Evolutionary conservation across 2,797 vertebrate genomes (phyloP).

Genomic region (Melanotaenia pygmaea): DNA sequence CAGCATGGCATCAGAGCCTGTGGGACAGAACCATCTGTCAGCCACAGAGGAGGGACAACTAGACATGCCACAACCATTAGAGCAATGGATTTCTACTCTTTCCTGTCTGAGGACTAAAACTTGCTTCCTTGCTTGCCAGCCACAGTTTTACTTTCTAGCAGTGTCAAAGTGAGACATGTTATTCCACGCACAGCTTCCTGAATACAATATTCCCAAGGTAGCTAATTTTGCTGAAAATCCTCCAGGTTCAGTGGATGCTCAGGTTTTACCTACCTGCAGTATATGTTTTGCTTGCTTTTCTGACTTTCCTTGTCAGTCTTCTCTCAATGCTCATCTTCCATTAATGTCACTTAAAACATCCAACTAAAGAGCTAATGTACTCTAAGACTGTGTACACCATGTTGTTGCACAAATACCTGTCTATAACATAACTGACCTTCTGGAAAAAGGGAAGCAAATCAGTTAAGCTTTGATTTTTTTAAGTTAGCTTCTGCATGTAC

Average conservation of each 20-base stretch:
- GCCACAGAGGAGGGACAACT: conserved; percentile 39
- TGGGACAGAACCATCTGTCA: conserved; percentile 67
- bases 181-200: conserved; percentile 49
- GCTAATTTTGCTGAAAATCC: conserved; percentile 30
- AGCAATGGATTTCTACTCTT: conserved; percentile 70
- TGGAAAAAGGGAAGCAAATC: background rate
- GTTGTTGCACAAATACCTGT: background rate
- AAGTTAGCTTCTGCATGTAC: background rate
- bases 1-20: conserved; percentile 48
- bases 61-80: conserved; percentile 66
- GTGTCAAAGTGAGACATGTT: conserved; percentile 54
- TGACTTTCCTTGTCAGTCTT: conserved; percentile 27
- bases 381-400: background rate
- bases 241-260: conserved; percentile 26
- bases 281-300: conserved; percentile 34
- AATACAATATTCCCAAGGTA: conserved; percentile 36
- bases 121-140: conserved; percentile 23
- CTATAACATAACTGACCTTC: background rate
- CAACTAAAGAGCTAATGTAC: conserved; percentile 7
- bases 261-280: conserved; percentile 20
- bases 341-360: conserved; percentile 2
- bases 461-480: background rate
- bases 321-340: conserved; percentile 7
- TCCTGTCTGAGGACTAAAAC: conserved; percentile 36
- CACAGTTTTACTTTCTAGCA: conserved; percentile 31